A percentile compares a stretch with the other conserved stretches of the same genome.
phyloP scores from a whole-genome alignment of 2,888 invertebrate genomes.

The Ennomos erosarius region DNA sequence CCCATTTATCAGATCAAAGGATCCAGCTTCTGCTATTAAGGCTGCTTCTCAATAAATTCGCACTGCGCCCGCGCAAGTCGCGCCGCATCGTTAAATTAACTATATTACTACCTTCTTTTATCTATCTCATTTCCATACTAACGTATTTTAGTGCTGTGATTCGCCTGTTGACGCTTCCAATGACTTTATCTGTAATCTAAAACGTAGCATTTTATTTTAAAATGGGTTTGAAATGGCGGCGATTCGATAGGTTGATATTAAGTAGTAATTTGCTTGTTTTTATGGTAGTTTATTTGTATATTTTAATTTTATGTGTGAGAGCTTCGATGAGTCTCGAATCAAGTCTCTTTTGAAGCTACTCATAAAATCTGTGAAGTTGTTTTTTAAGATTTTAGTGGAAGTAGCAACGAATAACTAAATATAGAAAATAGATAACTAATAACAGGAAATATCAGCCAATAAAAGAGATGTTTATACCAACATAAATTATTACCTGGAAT shows the following conservation, averaged over 20 bases:
- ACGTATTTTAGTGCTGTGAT: slow-evolving; percentile 60
- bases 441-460: no score
- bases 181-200: slow-evolving; percentile 65
- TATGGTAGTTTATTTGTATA: slow-evolving; percentile 4
- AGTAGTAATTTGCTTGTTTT: slow-evolving; percentile 24
- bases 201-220: slow-evolving; percentile 53
- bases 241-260: slow-evolving; percentile 21
- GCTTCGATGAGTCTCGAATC: no score
- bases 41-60: slow-evolving; percentile 43
- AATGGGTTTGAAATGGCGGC: slow-evolving; percentile 29
- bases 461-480: no score
- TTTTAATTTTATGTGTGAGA: no score
- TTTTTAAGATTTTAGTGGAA: no score
- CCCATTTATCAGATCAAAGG: slow-evolving; percentile 5
- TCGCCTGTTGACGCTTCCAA: slow-evolving; percentile 64
- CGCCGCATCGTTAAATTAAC: slow-evolving; percentile 58
- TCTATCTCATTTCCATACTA: slow-evolving; percentile 69
- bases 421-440: no score
- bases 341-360: no score
- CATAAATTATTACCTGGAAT: no score
- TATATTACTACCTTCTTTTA: slow-evolving; percentile 71
- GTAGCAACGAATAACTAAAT: no score
- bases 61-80: slow-evolving; percentile 44
- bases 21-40: slow-evolving; percentile 35
- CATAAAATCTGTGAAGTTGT: no score